phyloP scores from a whole-genome alignment of 1,140 invertebrate genomes.

The Lasioglossum baleicum region DNA sequence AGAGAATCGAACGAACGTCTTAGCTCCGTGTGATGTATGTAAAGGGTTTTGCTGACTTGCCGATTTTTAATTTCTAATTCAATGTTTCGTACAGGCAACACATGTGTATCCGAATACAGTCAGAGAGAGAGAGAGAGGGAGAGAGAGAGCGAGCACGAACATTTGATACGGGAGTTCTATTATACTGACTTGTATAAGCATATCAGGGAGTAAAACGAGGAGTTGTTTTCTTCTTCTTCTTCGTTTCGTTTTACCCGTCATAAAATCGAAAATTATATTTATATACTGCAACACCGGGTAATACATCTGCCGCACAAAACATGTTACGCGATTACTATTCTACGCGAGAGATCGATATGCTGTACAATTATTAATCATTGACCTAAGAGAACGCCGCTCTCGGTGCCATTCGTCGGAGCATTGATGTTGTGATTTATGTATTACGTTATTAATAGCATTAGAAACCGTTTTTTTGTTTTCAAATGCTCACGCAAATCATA shows the following conservation, averaged over 20 bases:
- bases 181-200: conserved; percentile 22
- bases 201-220: conserved; percentile 11
- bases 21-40: conserved; percentile 6
- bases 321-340: conserved; percentile 6
- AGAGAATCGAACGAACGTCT: neutral
- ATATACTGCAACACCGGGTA: neutral
- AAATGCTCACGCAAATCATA: conserved; percentile 28
- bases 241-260: neutral
- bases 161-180: conserved; percentile 17
- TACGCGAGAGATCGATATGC: conserved; percentile 20
- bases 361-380: conserved; percentile 33
- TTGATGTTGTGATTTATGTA: conserved; percentile 47
- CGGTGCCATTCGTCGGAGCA: conserved; percentile 17
- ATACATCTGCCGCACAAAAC: conserved; percentile 15
- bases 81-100: conserved; percentile 15
- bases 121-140: neutral
- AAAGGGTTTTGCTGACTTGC: neutral
- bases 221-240: neutral
- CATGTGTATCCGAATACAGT: conserved; percentile 9
- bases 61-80: conserved; percentile 21
- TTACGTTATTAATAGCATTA: conserved; percentile 58
- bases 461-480: conserved; percentile 53
- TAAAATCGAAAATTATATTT: neutral
- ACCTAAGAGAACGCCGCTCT: conserved; percentile 32
- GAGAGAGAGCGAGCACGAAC: neutral